These are phyloP conservation scores for Papilio glaucus DNA, from an alignment of 1,140 invertebrate species.

Conservation along the genomic window DNA sequence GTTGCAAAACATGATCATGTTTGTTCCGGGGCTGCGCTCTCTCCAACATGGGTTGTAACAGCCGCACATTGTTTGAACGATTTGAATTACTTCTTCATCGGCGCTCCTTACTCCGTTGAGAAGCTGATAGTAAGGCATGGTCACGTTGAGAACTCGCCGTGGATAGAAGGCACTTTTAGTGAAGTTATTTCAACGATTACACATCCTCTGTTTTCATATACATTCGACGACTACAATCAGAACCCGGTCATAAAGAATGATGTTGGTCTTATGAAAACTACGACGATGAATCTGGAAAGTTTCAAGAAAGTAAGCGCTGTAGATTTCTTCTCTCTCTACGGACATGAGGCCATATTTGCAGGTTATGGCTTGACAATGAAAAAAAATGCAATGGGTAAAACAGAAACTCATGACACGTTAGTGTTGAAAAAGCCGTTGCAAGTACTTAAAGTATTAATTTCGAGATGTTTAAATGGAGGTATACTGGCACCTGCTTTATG, in stretches of 20 bases:
- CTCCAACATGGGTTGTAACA: conserved; percentile 1
- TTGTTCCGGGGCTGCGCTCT: conserved; percentile 2
- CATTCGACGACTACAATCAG: conserved; percentile 1
- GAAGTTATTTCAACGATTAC: not conserved
- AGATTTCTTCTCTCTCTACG: conserved; percentile 29
- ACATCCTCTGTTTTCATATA: conserved; percentile 20
- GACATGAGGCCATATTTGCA: conserved; percentile 21
- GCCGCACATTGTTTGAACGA: conserved; percentile 27
- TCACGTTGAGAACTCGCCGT: conserved; percentile 5
- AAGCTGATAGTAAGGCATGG: conserved; percentile 30
- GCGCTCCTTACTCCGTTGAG: not conserved
- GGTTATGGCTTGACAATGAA: conserved; percentile 17
- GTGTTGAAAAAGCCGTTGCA: conserved; percentile 14
- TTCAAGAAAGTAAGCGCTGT: conserved; percentile 27
- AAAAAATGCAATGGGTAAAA: not conserved
- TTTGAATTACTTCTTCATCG: not conserved
- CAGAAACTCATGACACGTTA: conserved; percentile 13
- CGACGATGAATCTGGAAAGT: not conserved
- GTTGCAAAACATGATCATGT: conserved; percentile 5
- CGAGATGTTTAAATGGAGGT: not conserved
- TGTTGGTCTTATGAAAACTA: conserved; percentile 10
- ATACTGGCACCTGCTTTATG: conserved; percentile 9
- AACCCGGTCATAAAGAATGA: conserved; percentile 20
- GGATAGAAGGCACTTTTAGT: conserved; percentile 22
- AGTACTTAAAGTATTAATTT: conserved; percentile 7